Evolutionary conservation across 2,888 invertebrate species (phyloP).

Genomic region (Nycteola revayana): DNA sequence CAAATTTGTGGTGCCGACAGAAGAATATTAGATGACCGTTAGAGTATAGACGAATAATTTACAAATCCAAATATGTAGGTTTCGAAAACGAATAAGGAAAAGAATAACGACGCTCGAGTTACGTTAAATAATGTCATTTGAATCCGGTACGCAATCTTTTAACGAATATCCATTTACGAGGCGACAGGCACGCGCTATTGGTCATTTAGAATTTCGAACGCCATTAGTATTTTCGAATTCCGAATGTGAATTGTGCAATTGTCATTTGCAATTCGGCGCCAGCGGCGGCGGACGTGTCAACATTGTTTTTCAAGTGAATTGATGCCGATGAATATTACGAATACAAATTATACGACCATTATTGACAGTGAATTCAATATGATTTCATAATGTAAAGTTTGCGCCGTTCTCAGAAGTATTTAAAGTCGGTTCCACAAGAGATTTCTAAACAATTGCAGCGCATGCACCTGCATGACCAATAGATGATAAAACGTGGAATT

Average conservation of each 20-base stretch:
- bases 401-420: conserved; percentile 54
- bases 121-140: conserved; percentile 43
- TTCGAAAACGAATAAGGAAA: conserved; percentile 21
- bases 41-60: conserved; percentile 14
- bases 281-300: conserved; percentile 61
- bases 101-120: conserved; percentile 18
- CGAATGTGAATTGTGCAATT: conserved; percentile 64
- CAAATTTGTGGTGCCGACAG: conserved; percentile 8
- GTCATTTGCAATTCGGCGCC: conserved; percentile 73
- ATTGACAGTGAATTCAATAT: conserved; percentile 51
- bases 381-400: conserved; percentile 48
- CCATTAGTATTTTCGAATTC: conserved; percentile 64
- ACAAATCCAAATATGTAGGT: conserved; percentile 9
- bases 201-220: conserved; percentile 59
- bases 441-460: conserved; percentile 61
- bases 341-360: conserved; percentile 62
- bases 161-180: conserved; percentile 46
- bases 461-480: conserved; percentile 65
- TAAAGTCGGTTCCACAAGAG: conserved; percentile 62
- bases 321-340: conserved; percentile 55
- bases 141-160: conserved; percentile 52
- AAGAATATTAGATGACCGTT: conserved; percentile 5
- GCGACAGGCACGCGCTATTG: conserved; percentile 52
- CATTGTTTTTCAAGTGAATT: conserved; percentile 57
- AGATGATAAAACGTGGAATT: conserved; percentile 38